These are phyloP conservation scores for Polydrusus pterygomalis DNA, from an alignment of 2,888 invertebrate genomes.

Conservation along the genomic window DNA sequence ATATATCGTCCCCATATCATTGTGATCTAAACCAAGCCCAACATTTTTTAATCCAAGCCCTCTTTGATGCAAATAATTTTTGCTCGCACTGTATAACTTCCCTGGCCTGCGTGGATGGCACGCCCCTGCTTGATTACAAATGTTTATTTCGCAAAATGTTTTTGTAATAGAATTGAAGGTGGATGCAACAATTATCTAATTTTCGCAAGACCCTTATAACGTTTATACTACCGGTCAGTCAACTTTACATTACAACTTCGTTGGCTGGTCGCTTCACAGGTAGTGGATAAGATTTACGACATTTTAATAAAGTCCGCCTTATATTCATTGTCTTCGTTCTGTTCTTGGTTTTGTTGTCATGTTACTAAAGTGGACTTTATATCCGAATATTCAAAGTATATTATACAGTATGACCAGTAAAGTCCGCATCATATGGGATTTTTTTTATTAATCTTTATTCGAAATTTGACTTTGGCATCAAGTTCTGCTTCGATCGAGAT, in stretches of 20 bases:
- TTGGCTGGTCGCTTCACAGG: slow-evolving; percentile 13
- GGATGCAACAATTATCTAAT: slow-evolving; percentile 10
- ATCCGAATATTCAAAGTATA: no score
- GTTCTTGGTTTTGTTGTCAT: not conserved
- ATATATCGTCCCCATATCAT: no score
- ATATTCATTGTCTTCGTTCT: slow-evolving; percentile 9
- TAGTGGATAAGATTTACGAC: slow-evolving; percentile 1
- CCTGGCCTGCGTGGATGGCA: no score
- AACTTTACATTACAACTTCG: slow-evolving; percentile 23
- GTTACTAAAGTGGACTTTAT: slow-evolving; percentile 1
- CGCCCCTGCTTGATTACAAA: not conserved
- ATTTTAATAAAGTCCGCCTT: slow-evolving; percentile 28
- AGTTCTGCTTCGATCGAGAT: no score
- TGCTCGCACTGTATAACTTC: no score
- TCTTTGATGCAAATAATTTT: no score
- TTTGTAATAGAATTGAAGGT: slow-evolving; percentile 7
- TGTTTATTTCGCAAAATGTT: not conserved
- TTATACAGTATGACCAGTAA: no score
- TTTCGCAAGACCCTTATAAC: slow-evolving; percentile 4
- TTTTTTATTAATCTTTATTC: no score
- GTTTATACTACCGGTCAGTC: slow-evolving; percentile 33
- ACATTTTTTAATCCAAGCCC: no score
- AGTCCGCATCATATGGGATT: no score
- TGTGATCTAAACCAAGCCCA: no score
- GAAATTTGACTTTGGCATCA: no score